Evolutionary conservation across 2,113 vertebrate species (phyloP).

Genomic region (Pituophis catenifer): DNA sequence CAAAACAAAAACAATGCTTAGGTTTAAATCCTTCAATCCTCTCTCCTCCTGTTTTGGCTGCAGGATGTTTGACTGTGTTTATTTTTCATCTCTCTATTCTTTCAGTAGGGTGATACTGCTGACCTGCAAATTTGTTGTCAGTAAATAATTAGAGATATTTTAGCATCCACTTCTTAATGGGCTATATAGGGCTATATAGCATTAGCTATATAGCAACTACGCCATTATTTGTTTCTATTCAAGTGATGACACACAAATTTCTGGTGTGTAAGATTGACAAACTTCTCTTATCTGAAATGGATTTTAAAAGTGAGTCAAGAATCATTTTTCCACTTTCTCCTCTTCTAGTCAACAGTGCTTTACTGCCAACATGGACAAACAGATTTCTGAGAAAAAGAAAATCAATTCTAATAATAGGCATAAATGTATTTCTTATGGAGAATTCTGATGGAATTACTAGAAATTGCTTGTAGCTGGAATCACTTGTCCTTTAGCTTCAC

Average conservation of each 20-base stretch:
- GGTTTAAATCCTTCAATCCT: not conserved
- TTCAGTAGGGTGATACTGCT: not conserved
- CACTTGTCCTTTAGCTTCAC: constrained; percentile 24
- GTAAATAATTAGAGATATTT: not conserved
- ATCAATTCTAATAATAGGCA: constrained; percentile 37
- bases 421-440: constrained; percentile 11
- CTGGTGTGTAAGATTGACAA: not conserved
- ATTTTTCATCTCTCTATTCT: not conserved
- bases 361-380: not conserved
- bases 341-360: constrained; percentile 23
- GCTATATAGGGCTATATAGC: not conserved
- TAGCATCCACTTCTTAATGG: not conserved
- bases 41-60: not conserved
- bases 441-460: constrained; percentile 30
- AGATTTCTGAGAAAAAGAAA: constrained; percentile 32
- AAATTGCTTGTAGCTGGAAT: constrained; percentile 15
- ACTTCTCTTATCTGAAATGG: constrained; percentile 38
- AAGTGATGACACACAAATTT: constrained; percentile 9
- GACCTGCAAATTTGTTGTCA: not conserved
- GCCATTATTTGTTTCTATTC: not conserved
- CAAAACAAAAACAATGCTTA: not conserved
- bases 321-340: not conserved
- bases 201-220: not conserved
- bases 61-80: not conserved
- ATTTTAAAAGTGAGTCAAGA: not conserved